phyloP scores from a whole-genome alignment of 2,113 vertebrate genomes.

The Pithys albifrons region DNA sequence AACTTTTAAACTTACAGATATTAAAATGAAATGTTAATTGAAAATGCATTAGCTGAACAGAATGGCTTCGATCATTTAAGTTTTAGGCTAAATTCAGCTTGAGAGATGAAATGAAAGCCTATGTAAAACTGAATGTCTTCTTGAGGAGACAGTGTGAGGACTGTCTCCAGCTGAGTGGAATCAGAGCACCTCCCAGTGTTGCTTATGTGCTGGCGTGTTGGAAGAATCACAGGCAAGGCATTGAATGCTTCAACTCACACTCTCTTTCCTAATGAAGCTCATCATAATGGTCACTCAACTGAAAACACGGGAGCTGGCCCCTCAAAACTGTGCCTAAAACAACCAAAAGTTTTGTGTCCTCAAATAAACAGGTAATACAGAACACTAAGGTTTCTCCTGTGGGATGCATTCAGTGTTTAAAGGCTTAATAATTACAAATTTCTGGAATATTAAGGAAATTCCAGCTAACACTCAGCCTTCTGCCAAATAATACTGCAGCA shows the following conservation, averaged over 20 bases:
- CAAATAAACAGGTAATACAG: background rate
- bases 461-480: background rate
- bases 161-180: background rate
- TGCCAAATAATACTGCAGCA: background rate
- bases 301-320: background rate
- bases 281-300: background rate
- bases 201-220: background rate
- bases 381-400: background rate
- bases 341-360: background rate
- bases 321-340: background rate
- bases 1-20: background rate
- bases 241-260: background rate
- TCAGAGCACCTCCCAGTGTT: background rate
- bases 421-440: background rate
- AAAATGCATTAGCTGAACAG: background rate
- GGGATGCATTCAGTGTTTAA: background rate
- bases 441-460: background rate
- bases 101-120: background rate
- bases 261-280: background rate
- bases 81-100: background rate
- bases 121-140: background rate
- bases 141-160: background rate
- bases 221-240: background rate
- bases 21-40: slow-evolving; percentile 14
- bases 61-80: background rate